These are phyloP conservation scores for Lordiphosa fenestrarum DNA, from an alignment of 2,888 invertebrate species.

Conservation along the genomic window DNA sequence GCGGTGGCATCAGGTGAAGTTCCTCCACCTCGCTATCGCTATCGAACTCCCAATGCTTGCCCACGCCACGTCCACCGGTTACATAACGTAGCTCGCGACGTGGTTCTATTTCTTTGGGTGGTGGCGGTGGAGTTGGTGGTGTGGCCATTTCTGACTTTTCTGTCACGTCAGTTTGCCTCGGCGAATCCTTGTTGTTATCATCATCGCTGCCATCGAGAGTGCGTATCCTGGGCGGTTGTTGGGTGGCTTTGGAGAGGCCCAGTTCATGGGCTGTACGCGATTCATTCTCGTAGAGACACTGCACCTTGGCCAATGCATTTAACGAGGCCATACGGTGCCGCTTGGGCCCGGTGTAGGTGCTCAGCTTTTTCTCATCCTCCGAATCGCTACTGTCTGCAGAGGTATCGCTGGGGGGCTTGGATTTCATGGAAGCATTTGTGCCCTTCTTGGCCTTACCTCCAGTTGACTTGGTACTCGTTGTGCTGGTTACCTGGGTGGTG, in stretches of 20 bases:
- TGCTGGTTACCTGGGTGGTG: background rate
- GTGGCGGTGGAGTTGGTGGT: background rate
- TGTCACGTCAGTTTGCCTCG: conserved; percentile 25
- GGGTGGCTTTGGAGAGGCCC: conserved; percentile 81
- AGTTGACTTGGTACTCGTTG: background rate
- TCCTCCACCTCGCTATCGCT: conserved; percentile 78
- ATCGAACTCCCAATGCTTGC: conserved; percentile 92
- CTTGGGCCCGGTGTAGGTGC: conserved; percentile 84
- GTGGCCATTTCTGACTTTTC: conserved; percentile 17
- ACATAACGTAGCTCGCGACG: conserved; percentile 85
- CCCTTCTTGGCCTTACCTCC: conserved; percentile 14
- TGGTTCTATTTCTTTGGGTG: conserved; percentile 58
- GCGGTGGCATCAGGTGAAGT: conserved; percentile 67
- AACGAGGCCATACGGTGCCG: conserved; percentile 92
- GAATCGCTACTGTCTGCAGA: conserved; percentile 67
- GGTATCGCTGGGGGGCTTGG: conserved; percentile 34
- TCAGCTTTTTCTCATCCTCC: conserved; percentile 77
- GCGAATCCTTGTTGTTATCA: conserved; percentile 77
- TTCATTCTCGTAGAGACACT: conserved; percentile 94
- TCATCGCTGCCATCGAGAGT: conserved; percentile 81
- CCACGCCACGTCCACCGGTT: conserved; percentile 89
- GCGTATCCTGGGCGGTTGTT: conserved; percentile 80
- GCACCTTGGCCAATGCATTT: conserved; percentile 94
- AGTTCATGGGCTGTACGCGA: conserved; percentile 86
- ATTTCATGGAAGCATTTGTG: background rate